Evolutionary conservation across 2,797 vertebrate species (phyloP), one percentile per base, ranked within the genome.

Genomic region (Mormyrus hasselquistii): DNA sequence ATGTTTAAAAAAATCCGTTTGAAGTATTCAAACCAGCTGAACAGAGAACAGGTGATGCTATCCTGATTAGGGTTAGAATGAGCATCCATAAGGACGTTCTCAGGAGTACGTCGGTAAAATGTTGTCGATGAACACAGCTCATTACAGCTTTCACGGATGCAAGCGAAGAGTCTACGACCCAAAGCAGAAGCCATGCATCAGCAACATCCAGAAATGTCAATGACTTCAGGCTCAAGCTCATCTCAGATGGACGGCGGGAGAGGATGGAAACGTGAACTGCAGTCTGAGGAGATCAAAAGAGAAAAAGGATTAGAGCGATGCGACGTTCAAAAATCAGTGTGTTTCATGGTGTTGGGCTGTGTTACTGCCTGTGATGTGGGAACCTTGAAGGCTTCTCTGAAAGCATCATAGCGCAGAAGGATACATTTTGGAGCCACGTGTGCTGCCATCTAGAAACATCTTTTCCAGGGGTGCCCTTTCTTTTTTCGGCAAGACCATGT

Each of bases 251-350:
- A 87, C 55, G 86, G 83, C 44, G 4, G 47, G 79, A 88, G 76
- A 79, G n/a, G n/a, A 87, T 87, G 87, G 89, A 89, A 91, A 88
- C 47, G 55, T 91, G 90, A 65, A 22, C 88, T 91, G 87, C 90
- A 57, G 89, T 88, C 82, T 88, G 86, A 65, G 41, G 50, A 69
- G 57, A 88, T 50, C 89, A 22, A 69, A 34, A 69, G 65, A 34
- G 8, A 25, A 29, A 69, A 34, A 69, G 1, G 3, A 69, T 69
- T 22, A 69, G 12, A 69, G 22, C 22, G 4, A 14, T 22, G 29
- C 25, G 7, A 69, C 4, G 65, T 3, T 34, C 8, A 34, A 69
- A 69, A 14, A 3, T 10, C 3, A 69, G 9, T 34, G 62, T 69
- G 9, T 69, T 22, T 34, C 62, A 69, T 69, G 62, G 62, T 34